These are phyloP conservation scores for Rhinopomastus cyanomelas DNA, from an alignment of 2,113 vertebrate genomes.

Conservation along the genomic window DNA sequence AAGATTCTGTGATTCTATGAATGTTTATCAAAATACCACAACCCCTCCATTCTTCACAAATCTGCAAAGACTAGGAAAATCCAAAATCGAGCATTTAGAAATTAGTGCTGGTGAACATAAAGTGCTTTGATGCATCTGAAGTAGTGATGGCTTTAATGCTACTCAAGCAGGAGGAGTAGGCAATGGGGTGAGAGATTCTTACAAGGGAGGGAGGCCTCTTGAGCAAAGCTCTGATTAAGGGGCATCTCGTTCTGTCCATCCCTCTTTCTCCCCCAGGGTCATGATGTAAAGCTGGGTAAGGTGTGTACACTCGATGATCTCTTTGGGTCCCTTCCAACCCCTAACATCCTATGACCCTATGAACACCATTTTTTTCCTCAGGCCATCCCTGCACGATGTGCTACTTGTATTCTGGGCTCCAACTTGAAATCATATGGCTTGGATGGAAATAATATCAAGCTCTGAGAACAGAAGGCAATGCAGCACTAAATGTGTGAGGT, in stretches of 20 bases:
- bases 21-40: neutral
- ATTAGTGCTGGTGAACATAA: neutral
- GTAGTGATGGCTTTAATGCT: neutral
- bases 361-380: neutral
- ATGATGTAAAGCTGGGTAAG: neutral
- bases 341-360: too few relatives aligned
- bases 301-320: too few relatives aligned
- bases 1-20: too few relatives aligned
- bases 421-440: neutral
- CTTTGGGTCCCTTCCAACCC: too few relatives aligned
- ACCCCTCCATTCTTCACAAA: neutral
- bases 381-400: neutral
- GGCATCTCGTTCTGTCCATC: neutral
- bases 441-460: neutral
- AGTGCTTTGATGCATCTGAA: too few relatives aligned
- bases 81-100: neutral
- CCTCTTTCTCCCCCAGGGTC: neutral
- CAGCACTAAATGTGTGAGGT: neutral
- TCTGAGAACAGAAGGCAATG: neutral
- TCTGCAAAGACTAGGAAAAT: neutral
- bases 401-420: neutral
- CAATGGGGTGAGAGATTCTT: neutral
- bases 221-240: neutral
- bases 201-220: neutral
- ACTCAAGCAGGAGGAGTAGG: fast-evolving